Conservation (phyloP, 2,797 vertebrate species). For the Aeoliscus strigatus region DNA sequence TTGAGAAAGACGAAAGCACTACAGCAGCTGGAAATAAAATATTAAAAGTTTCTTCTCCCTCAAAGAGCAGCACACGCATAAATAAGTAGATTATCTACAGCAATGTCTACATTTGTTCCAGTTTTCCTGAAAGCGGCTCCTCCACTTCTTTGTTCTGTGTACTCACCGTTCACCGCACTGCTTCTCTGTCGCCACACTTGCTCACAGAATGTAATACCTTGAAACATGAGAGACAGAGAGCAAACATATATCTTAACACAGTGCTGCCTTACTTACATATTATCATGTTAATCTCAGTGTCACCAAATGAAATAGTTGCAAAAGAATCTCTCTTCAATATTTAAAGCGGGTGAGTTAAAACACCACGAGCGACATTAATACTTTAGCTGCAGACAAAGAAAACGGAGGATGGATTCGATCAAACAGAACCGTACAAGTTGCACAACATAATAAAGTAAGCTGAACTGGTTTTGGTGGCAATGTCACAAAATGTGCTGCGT, state of each 20-base stretch:
- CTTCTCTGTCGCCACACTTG: slow-evolving; percentile 83
- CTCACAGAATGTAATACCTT: slow-evolving; percentile 91
- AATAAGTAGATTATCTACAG: slow-evolving; percentile 16
- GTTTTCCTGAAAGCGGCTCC: slow-evolving; percentile 17
- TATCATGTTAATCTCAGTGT: slow-evolving; percentile 8
- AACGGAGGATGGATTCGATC: no score
- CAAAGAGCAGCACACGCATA: slow-evolving; percentile 15
- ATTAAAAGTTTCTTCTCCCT: slow-evolving; percentile 17
- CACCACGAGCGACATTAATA: not conserved
- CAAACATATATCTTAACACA: slow-evolving; percentile 2
- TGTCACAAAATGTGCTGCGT: no score
- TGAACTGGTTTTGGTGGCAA: no score
- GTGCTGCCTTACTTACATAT: not conserved
- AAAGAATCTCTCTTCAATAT: slow-evolving; percentile 8
- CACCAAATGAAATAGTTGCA: not conserved
- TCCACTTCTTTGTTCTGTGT: slow-evolving; percentile 17
- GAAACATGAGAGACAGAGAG: slow-evolving; percentile 83
- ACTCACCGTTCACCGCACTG: slow-evolving; percentile 88
- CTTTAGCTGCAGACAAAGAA: no score
- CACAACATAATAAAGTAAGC: no score
- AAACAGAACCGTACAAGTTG: no score
- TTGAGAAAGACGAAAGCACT: slow-evolving; percentile 11
- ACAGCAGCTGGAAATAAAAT: slow-evolving; percentile 22
- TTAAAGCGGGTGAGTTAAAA: slow-evolving; percentile 10
- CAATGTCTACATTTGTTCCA: slow-evolving; percentile 23